phyloP scores from a whole-genome alignment of 1,140 invertebrate genomes.

The Anthonomus grandis region DNA sequence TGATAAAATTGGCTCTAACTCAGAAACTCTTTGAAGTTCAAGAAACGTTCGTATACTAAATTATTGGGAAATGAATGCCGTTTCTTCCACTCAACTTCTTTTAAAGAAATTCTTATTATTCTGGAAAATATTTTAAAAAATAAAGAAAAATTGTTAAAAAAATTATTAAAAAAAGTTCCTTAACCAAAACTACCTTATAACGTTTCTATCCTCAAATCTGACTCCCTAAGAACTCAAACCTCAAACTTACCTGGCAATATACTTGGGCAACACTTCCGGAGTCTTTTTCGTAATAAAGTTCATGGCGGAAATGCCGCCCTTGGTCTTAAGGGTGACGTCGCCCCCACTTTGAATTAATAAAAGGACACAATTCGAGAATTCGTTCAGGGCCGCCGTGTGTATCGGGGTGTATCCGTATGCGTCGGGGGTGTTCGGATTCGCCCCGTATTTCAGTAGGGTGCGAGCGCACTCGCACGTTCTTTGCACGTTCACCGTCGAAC shows the following conservation, averaged over 20 bases:
- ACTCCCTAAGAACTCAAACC: not conserved
- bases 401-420: constrained; percentile 76
- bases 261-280: constrained; percentile 70
- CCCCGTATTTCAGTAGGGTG: constrained; percentile 62
- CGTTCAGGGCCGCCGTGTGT: constrained; percentile 80
- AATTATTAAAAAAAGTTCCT: no score
- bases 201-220: no score
- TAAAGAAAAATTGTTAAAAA: no score
- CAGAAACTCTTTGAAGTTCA: no score
- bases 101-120: not conserved
- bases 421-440: constrained; percentile 73
- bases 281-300: constrained; percentile 77
- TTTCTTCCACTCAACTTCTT: no score
- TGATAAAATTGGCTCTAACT: no score
- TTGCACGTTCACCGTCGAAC: constrained; percentile 72
- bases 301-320: constrained; percentile 73
- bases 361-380: constrained; percentile 72
- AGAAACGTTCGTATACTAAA: no score
- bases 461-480: constrained; percentile 68
- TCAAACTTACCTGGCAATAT: constrained; percentile 50
- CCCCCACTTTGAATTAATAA: constrained; percentile 74
- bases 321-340: constrained; percentile 75
- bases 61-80: no score
- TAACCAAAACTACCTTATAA: no score
- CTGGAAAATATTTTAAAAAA: not conserved